These are phyloP conservation scores for Trachelus stipa DNA, from an alignment of 2,888 invertebrate genomes.

Conservation along the genomic window DNA sequence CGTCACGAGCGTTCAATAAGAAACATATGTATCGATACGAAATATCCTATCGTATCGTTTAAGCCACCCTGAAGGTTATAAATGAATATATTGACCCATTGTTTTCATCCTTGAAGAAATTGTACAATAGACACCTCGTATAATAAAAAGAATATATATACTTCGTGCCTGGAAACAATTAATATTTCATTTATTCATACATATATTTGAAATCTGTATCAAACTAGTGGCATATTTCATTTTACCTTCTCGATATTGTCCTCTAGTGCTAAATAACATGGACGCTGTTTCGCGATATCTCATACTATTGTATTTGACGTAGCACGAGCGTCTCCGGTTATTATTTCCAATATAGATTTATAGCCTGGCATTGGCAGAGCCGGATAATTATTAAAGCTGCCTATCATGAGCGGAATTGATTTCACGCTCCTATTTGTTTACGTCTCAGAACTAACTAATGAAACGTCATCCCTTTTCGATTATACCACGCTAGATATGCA, in stretches of 20 bases:
- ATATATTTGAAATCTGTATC: no score
- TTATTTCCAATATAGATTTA: neutral
- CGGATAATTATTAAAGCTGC: neutral
- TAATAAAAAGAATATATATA: no score
- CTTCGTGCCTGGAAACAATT: no score
- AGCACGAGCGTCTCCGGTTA: neutral
- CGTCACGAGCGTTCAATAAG: slow-evolving; percentile 14
- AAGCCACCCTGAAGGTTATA: neutral
- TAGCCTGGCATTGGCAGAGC: neutral
- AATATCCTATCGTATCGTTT: neutral
- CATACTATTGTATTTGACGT: neutral
- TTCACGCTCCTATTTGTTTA: neutral
- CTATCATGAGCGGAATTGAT: neutral
- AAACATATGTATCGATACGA: neutral
- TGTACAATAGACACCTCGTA: no score
- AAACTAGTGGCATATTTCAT: no score
- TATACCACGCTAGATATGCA: neutral
- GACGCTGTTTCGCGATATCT: neutral
- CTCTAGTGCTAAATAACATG: neutral
- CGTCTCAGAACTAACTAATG: neutral
- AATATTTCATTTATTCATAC: no score
- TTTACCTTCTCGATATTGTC: neutral
- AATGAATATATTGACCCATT: neutral
- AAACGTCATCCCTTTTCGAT: neutral
- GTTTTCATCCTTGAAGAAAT: neutral